These are phyloP conservation scores for Megalonaias nervosa DNA, from an alignment of 1,140 invertebrate genomes.

Conservation along the genomic window DNA sequence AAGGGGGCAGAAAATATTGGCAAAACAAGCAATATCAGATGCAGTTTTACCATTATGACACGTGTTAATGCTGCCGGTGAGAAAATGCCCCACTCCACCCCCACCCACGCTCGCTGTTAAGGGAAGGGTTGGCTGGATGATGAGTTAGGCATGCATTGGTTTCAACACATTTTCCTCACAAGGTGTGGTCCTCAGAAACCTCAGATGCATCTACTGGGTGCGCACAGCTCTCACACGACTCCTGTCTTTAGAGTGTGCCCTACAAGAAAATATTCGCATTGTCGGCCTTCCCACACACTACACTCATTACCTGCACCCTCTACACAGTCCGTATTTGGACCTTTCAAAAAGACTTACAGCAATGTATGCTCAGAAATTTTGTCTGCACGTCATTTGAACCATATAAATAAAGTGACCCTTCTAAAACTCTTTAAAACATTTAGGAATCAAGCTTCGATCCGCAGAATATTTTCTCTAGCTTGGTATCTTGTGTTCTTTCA, in stretches of 20 bases:
- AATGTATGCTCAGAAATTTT: slow-evolving; percentile 38
- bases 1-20: not conserved
- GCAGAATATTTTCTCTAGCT: too few species aligned
- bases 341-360: slow-evolving; percentile 41
- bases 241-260: slow-evolving; percentile 31
- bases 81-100: not conserved
- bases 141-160: slow-evolving; percentile 32
- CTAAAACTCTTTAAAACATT: slow-evolving; percentile 17
- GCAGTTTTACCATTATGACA: slow-evolving; percentile 14
- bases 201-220: slow-evolving; percentile 34
- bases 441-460: slow-evolving; percentile 25
- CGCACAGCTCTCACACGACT: slow-evolving; percentile 7
- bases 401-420: slow-evolving; percentile 38
- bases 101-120: slow-evolving; percentile 1
- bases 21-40: slow-evolving; percentile 2
- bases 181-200: slow-evolving; percentile 32
- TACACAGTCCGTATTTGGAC: slow-evolving; percentile 22
- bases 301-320: slow-evolving; percentile 24
- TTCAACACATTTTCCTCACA: slow-evolving; percentile 29
- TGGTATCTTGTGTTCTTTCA: too few species aligned
- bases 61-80: slow-evolving; percentile 24
- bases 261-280: slow-evolving; percentile 19
- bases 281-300: slow-evolving; percentile 14
- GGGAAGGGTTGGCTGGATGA: slow-evolving; percentile 33
- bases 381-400: slow-evolving; percentile 17